Evolutionary conservation across 2,888 invertebrate genomes (phyloP), one percentile per base, ranked within the genome.

Genomic region (Cybosia mesomella): DNA sequence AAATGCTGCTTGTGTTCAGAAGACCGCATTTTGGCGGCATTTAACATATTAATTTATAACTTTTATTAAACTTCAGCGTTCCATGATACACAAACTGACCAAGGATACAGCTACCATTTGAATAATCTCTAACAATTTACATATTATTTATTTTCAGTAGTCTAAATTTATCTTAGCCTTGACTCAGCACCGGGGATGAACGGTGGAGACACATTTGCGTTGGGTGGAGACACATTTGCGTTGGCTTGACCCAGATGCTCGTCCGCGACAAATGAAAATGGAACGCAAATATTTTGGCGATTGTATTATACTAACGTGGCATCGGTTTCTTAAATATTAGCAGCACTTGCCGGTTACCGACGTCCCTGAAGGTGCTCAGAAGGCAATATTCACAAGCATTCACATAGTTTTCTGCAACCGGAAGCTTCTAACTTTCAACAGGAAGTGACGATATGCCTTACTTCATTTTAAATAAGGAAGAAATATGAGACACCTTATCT

Each of bases 201-300:
- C 28, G 5, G 28, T 64, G 76, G 80, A 87, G 88, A 89, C 88
- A 87, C 88, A 91, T 88, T 89, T 90, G 78, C 82, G 81, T 49
- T 49, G 15, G 18, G n/a, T 65, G 76, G 80, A 87, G 88, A 89
- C 88, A 87, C 88, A 91, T 88, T 89, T 90, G 78, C 82, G 81
- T 49, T 49, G 15, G 18, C 49, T 75, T 77, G 82, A 82, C 79
- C 75, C 78, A 79, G 80, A 82, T 82, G 0, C 43, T 5, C 18
- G 83, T 82, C 79, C 68, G 72, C 64, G 66, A 75, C 67, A 74
- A 71, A 81, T 75, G 80, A 83, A 84, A 88, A 88, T 87, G 82
- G 79, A 87, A 85, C 81, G 78, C 83, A 87, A 74, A 78, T 59
- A 87, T 87, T 79, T 21, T 34, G 21, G 0, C 21, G n/a, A 49